phyloP scores from a whole-genome alignment of 2,113 vertebrate species.

The Apus apus region DNA sequence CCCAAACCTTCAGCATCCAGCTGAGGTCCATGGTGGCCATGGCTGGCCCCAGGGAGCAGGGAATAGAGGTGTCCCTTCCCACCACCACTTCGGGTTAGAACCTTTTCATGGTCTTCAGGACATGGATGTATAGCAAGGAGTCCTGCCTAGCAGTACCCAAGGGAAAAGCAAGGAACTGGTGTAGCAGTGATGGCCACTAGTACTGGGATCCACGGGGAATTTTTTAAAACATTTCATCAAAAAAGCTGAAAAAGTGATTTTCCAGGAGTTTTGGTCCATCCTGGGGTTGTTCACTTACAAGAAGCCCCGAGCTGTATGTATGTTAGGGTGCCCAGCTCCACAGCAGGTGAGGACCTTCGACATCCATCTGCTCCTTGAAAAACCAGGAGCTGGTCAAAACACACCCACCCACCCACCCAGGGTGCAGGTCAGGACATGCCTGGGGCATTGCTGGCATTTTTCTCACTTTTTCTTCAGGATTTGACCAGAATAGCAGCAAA shows the following conservation, averaged over 20 bases:
- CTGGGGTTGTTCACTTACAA: not conserved
- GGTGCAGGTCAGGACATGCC: accelerated
- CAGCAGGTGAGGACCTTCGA: accelerated
- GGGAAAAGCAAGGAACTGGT: not conserved
- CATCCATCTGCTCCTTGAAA: not conserved
- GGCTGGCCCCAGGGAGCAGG: accelerated
- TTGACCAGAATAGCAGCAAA: not conserved
- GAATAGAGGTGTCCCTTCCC: not conserved
- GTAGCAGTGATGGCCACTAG: not conserved
- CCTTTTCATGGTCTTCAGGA: not conserved
- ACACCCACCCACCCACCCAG: not conserved
- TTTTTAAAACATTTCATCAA: not conserved
- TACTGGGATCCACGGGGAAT: accelerated
- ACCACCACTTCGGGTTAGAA: accelerated
- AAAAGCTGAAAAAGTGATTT: not conserved
- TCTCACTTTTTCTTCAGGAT: not conserved
- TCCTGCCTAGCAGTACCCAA: not conserved
- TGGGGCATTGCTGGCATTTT: not conserved
- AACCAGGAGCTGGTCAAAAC: not conserved
- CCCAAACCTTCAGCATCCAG: not conserved
- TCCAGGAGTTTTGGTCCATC: not conserved
- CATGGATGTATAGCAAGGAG: accelerated
- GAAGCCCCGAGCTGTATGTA: accelerated
- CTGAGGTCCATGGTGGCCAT: accelerated
- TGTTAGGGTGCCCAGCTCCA: not conserved